Evolutionary conservation across 2,113 vertebrate species (phyloP).

Genomic region (Diphyllodes magnificus): DNA sequence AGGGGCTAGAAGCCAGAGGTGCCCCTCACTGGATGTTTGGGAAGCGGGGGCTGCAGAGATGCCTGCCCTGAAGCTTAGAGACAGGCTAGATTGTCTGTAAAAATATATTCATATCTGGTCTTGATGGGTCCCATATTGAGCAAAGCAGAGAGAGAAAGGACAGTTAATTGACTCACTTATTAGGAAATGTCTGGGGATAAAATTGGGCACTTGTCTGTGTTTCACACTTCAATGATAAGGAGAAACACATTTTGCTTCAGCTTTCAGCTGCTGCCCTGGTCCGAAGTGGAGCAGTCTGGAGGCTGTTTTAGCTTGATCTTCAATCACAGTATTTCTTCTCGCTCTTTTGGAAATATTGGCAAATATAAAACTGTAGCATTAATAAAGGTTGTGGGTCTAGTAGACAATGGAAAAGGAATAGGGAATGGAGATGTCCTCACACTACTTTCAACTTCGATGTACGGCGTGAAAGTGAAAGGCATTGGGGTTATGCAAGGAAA

Average conservation of each 20-base stretch:
- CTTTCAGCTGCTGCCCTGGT: neutral
- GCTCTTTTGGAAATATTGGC: neutral
- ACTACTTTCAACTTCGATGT: neutral
- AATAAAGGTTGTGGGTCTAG: neutral
- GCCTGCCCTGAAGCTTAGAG: neutral
- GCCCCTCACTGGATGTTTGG: neutral
- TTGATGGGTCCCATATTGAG: neutral
- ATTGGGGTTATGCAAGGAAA: neutral
- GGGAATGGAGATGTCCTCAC: neutral
- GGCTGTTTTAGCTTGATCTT: neutral
- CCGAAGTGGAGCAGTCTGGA: neutral
- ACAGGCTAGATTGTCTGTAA: neutral
- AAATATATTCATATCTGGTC: neutral
- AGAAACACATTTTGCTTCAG: neutral
- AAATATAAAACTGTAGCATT: neutral
- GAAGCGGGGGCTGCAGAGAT: too few species aligned
- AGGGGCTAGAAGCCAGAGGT: neutral
- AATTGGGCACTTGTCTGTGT: neutral
- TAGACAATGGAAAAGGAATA: neutral
- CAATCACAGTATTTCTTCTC: neutral
- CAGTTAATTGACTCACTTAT: accelerated
- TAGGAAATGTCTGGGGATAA: neutral
- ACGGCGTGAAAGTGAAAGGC: neutral
- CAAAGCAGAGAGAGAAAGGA: neutral
- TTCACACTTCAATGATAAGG: neutral